Percentiles rank a stretch among this genome's conserved stretches.
These are phyloP conservation scores for Trichoplusia ni DNA, from an alignment of 1,140 invertebrate genomes.

Conservation along the genomic window DNA sequence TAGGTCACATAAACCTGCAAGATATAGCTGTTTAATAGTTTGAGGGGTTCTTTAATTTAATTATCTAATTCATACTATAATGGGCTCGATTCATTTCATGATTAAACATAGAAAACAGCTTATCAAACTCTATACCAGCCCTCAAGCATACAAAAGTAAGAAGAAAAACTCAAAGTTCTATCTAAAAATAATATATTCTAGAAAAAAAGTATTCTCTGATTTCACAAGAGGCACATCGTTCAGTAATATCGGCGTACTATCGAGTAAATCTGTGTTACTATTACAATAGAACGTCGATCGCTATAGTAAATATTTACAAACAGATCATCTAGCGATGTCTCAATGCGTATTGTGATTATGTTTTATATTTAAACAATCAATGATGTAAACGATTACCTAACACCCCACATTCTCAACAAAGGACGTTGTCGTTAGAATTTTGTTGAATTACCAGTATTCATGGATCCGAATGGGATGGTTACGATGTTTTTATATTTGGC, in stretches of 20 bases:
- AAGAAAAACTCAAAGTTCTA: too few species aligned
- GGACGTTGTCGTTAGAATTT: conserved; percentile 15
- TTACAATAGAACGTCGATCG: conserved; percentile 2
- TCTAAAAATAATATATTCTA: neutral
- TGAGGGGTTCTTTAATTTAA: too few species aligned
- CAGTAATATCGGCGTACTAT: neutral
- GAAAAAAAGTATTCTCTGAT: neutral
- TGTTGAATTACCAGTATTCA: neutral
- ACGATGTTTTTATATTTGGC: too few species aligned
- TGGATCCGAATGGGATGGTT: too few species aligned
- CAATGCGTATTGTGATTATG: conserved; percentile 36
- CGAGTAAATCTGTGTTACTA: neutral
- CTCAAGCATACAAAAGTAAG: too few species aligned
- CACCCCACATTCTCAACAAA: conserved; percentile 27
- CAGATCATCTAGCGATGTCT: conserved; percentile 32
- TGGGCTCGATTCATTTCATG: too few species aligned
- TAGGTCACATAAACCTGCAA: too few species aligned
- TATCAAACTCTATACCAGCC: too few species aligned
- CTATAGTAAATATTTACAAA: conserved; percentile 46
- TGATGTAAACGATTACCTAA: conserved; percentile 56
- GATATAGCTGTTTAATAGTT: too few species aligned
- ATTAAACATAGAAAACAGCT: too few species aligned
- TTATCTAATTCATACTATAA: too few species aligned
- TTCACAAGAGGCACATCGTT: neutral
- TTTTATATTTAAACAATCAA: conserved; percentile 42